Percentiles rank a stretch among this genome's conserved stretches.
These are phyloP conservation scores for Micropterix aruncella DNA, from an alignment of 2,888 invertebrate genomes.

Conservation along the genomic window DNA sequence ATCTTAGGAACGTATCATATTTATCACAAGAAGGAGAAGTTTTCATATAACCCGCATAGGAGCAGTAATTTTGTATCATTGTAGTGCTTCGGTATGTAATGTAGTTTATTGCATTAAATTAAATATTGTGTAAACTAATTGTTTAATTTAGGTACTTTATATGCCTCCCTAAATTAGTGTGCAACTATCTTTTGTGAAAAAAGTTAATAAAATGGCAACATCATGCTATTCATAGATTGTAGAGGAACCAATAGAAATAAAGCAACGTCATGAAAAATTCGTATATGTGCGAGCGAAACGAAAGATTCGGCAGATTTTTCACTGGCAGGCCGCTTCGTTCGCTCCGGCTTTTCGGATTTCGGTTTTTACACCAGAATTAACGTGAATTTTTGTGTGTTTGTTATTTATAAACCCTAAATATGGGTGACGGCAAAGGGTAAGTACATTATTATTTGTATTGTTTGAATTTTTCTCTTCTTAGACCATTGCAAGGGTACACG, in stretches of 20 bases:
- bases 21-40: not conserved
- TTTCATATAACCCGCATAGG: not conserved
- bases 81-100: too few species aligned
- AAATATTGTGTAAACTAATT: too few species aligned
- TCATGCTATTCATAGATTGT: too few species aligned
- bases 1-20: not conserved
- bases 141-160: too few species aligned
- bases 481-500: conserved; percentile 14
- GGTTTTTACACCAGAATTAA: conserved; percentile 22
- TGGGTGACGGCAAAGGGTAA: conserved; percentile 44
- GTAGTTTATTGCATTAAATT: too few species aligned
- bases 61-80: not conserved
- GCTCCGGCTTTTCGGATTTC: conserved; percentile 24
- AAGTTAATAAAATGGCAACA: too few species aligned
- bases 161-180: too few species aligned
- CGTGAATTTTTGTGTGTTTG: too few species aligned
- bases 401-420: conserved; percentile 18
- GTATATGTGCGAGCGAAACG: conserved; percentile 6
- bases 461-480: conserved; percentile 2
- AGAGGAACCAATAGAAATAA: too few species aligned
- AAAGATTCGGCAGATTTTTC: conserved; percentile 16
- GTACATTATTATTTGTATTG: conserved; percentile 11
- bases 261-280: conserved; percentile 36
- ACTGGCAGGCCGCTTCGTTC: conserved; percentile 21
- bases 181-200: too few species aligned